A percentile compares a stretch with the other conserved stretches of the same genome.
phyloP scores from a whole-genome alignment of 1,140 invertebrate genomes.

The Daktulosphaira vitifoliae region DNA sequence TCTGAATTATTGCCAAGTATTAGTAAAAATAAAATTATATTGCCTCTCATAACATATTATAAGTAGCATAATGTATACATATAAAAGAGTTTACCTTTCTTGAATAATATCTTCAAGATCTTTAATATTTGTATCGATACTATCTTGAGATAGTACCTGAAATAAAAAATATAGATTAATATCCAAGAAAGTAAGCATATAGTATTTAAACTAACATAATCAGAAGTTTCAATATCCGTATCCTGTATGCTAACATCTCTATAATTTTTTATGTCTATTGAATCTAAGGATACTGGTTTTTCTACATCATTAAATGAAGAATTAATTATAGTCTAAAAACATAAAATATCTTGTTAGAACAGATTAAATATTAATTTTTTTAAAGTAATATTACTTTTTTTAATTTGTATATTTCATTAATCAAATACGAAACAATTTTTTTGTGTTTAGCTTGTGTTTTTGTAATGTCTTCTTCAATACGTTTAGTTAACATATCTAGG shows the following conservation, averaged over 20 bases:
- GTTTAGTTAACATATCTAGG: constrained; percentile 20
- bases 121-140: constrained; percentile 29
- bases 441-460: constrained; percentile 27
- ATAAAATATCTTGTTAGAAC: no score
- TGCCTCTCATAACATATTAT: no score
- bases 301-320: constrained; percentile 21
- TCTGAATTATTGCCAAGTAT: no score
- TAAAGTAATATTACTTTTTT: constrained; percentile 9
- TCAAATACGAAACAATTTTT: constrained; percentile 25
- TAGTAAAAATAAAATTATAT: no score
- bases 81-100: neutral
- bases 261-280: neutral
- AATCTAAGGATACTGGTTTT: constrained; percentile 5
- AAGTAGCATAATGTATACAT: no score
- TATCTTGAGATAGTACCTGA: constrained; percentile 24
- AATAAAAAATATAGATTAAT: neutral
- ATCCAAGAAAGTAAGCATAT: neutral
- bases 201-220: constrained; percentile 4
- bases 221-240: constrained; percentile 26
- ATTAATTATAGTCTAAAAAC: constrained; percentile 11
- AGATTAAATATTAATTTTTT: neutral
- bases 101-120: constrained; percentile 29
- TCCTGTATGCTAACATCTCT: neutral
- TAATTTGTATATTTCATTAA: constrained; percentile 26
- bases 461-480: constrained; percentile 31